Evolutionary conservation across 35 echinoderm and acorn worm species (phyloP).

Genomic region (Hemicentrotus pulcherrimus): DNA sequence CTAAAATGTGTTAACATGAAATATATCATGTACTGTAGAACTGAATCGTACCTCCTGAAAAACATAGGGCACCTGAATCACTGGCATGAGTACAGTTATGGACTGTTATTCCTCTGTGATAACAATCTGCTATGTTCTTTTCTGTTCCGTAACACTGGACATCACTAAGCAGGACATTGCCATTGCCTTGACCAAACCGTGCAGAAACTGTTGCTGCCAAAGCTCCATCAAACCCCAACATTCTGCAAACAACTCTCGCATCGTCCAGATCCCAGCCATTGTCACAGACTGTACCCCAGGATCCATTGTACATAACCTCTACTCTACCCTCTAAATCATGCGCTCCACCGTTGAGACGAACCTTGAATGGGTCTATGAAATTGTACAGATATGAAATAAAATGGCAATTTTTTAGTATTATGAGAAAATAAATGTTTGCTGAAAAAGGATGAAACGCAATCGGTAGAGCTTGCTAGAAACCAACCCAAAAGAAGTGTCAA

Average conservation of each 20-base stretch:
- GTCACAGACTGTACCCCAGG: conserved; percentile 47
- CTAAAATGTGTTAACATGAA: too few relatives aligned
- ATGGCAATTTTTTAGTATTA: too few relatives aligned
- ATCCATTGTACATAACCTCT: conserved; percentile 18
- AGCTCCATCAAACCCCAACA: conserved; percentile 7
- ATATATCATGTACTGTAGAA: too few relatives aligned
- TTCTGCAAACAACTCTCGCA: conserved; percentile 52
- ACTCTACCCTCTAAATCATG: neutral
- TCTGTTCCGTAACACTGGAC: neutral
- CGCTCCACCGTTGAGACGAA: neutral
- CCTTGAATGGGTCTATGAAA: neutral
- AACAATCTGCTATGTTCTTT: neutral
- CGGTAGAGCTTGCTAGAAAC: too few relatives aligned
- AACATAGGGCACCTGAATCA: neutral
- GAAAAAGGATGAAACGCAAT: too few relatives aligned
- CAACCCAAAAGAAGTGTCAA: too few relatives aligned
- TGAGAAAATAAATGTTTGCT: too few relatives aligned
- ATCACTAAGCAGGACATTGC: neutral
- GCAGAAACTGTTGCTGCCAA: neutral
- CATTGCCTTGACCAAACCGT: neutral
- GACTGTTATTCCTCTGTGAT: neutral
- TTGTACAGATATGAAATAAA: too few relatives aligned
- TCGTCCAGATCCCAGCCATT: conserved; percentile 32
- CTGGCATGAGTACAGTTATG: neutral
- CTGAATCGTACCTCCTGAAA: too few relatives aligned